Evolutionary conservation across 2,888 invertebrate genomes (phyloP).

Genomic region (Lordiphosa andalusiaca): DNA sequence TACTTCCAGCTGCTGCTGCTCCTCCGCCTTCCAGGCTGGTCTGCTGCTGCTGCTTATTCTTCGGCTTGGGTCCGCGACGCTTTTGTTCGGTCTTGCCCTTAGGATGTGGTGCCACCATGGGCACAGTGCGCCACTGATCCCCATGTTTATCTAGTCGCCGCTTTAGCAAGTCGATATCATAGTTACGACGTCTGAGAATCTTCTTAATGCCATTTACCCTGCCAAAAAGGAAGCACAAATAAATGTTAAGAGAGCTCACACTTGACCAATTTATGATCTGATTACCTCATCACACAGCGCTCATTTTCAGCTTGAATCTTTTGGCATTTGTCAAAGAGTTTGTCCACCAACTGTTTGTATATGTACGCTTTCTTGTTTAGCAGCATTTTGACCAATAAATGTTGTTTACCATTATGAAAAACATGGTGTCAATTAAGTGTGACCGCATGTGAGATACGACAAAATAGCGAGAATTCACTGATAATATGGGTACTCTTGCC

Average conservation of each 20-base stretch:
- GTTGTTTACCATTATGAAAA: not conserved
- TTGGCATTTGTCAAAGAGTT: conserved; percentile 74
- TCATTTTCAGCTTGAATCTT: conserved; percentile 79
- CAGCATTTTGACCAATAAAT: conserved; percentile 55
- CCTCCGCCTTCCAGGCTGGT: not conserved
- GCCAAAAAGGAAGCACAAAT: conserved; percentile 2
- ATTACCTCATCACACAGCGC: conserved; percentile 76
- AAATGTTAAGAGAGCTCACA: not conserved
- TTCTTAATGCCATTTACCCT: conserved; percentile 78
- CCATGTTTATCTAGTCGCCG: conserved; percentile 77
- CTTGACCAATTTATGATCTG: not conserved
- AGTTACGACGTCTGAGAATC: conserved; percentile 68
- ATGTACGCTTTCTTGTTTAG: conserved; percentile 64
- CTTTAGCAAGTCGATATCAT: conserved; percentile 77
- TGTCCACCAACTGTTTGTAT: conserved; percentile 75
- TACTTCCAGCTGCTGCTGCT: conserved; percentile 32
- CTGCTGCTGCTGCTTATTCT: conserved; percentile 39
- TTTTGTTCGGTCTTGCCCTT: conserved; percentile 79
- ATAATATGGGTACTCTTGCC: too few species aligned
- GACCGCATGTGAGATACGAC: not conserved
- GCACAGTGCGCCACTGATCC: conserved; percentile 78
- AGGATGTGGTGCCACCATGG: conserved; percentile 76
- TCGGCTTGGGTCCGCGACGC: conserved; percentile 79
- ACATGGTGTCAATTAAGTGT: conserved; percentile 1
- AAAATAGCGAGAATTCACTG: not conserved